Conservation (phyloP, 2,888 invertebrate species). For the Lamellibrachia satsuma region DNA sequence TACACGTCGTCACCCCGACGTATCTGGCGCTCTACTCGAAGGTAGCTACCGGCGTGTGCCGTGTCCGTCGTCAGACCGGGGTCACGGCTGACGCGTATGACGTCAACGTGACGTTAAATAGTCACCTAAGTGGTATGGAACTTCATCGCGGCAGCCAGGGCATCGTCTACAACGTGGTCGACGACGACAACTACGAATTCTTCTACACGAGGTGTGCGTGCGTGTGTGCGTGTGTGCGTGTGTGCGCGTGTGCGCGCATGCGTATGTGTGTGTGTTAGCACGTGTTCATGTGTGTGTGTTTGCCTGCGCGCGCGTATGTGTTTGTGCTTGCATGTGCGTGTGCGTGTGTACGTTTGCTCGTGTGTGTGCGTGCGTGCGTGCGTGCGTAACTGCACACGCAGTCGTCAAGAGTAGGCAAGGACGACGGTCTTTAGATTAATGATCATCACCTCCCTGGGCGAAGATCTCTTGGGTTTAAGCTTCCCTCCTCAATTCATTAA, state of each 20-base stretch:
- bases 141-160: not conserved
- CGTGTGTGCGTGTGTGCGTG: not conserved
- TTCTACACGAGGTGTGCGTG: not conserved
- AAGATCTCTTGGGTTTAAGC: too few relatives aligned
- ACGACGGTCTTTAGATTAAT: too few relatives aligned
- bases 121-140: not conserved
- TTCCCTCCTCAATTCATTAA: too few relatives aligned
- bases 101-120: not conserved
- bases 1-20: not conserved
- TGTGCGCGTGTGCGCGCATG: not conserved
- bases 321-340: not conserved
- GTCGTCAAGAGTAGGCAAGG: too few relatives aligned
- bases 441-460: too few relatives aligned
- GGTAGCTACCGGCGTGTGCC: not conserved
- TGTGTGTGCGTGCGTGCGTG: not conserved
- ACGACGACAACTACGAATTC: conserved; percentile 6
- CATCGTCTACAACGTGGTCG: not conserved
- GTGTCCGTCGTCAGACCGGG: not conserved
- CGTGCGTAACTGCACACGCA: not conserved
- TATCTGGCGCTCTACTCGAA: not conserved
- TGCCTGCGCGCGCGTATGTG: not conserved
- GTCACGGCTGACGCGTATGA: not conserved
- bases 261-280: not conserved
- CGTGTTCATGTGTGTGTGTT: not conserved
- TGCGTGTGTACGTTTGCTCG: not conserved